phyloP scores from a whole-genome alignment of 1,140 invertebrate genomes.

The Lutraria rhynchaena region DNA sequence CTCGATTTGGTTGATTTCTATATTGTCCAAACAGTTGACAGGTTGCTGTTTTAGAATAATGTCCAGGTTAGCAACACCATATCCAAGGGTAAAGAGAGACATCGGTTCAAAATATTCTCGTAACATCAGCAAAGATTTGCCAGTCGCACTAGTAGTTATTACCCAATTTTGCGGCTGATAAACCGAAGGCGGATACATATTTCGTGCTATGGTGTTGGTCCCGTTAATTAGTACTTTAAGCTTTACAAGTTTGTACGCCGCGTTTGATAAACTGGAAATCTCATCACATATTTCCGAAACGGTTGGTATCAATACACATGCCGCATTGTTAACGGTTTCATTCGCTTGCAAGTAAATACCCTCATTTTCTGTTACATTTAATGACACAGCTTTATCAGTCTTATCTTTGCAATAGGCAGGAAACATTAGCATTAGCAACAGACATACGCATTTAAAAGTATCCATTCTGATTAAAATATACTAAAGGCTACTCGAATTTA shows the following conservation, averaged over 20 bases:
- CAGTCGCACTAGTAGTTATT: slow-evolving; percentile 25
- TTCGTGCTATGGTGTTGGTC: not conserved
- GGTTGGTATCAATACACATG: too few species aligned
- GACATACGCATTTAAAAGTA: too few species aligned
- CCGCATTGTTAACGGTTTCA: too few species aligned
- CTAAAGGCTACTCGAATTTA: too few species aligned
- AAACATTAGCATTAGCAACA: too few species aligned
- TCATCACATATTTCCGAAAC: slow-evolving; percentile 3
- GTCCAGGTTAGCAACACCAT: slow-evolving; percentile 14
- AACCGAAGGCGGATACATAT: not conserved
- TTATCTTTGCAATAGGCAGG: too few species aligned
- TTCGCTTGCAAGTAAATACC: too few species aligned
- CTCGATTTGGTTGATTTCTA: not conserved
- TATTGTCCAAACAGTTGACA: slow-evolving; percentile 3
- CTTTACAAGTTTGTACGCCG: slow-evolving; percentile 28
- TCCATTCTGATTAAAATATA: too few species aligned
- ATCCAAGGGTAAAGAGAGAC: slow-evolving; percentile 20
- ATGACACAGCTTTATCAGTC: too few species aligned
- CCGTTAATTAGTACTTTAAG: slow-evolving; percentile 7
- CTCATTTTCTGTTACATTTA: too few species aligned
- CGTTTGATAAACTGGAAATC: not conserved
- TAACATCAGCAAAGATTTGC: slow-evolving; percentile 29
- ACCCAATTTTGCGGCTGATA: slow-evolving; percentile 17
- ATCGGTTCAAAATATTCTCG: slow-evolving; percentile 40
- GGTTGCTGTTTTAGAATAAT: slow-evolving; percentile 8